Evolutionary conservation across 2,888 invertebrate species (phyloP), one percentile per base, ranked within the genome.

Genomic region (Mallateleia sp.): DNA sequence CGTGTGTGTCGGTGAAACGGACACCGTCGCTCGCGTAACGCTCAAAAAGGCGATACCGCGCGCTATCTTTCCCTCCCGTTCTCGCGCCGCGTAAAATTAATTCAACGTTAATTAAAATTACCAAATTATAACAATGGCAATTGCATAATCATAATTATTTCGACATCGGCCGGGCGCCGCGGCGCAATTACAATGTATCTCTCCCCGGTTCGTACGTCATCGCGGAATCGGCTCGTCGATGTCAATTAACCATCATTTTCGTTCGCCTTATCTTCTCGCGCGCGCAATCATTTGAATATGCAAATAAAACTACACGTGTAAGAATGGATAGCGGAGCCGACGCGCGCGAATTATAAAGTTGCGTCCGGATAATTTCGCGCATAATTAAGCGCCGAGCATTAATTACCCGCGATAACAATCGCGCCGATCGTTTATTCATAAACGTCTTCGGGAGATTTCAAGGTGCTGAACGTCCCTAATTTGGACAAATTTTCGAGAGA

Each of bases 401-500:
- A 77, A 81, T 81, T 85, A 77, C 38, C 69, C 66, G 42, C 66
- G 58, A 58, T 80, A 80, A 72, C 80, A 80, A 72, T 80, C 80
- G 64, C 47, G 54, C 5, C 8, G 28, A 80, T 80, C 80, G 64
- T 47, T 80, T 72, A 80, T 80, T 72, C 72, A 66, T 80, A 72
- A 56, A 67, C 47, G 77, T 77, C 66, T 77, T 77, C 64, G 66
- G 24, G 22, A 32, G 25, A 34, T 56, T 66, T 28, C 28, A 28
- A 28, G 28, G 28, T 28, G 28, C 28, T 8, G 28, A 28, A 6
- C 28, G 28, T 28, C 28, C 28, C 28, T 28, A 28, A 28, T 28
- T 28, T 28, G 28, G 4, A 8, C 28, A 28, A 28, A 28, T n/a
- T n/a, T n/a, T n/a, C n/a, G n/a, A n/a, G n/a, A n/a, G n/a, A n/a